Base-by-base conservation (phyloP, 2,888 invertebrate genomes). In the Megamerina dolium region DNA sequence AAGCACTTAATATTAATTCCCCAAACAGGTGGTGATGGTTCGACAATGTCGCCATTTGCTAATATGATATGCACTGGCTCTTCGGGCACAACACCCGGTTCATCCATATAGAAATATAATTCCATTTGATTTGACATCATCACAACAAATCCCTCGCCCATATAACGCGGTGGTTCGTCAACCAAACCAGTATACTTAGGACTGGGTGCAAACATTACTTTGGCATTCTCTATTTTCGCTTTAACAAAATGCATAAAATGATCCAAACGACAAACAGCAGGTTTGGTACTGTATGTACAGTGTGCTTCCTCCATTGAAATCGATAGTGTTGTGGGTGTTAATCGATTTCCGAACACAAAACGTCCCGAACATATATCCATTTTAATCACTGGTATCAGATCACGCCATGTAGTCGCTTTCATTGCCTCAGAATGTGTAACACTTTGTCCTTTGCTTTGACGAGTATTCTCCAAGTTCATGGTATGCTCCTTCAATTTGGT, bases 121-220 rank as follows among this genome's bases (percentile, higher is more conserved):
- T 95, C 91, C 58, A 96, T 83, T 63, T 87, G 86, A 65, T 95
- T 95, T 3, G 94, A 91, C 65, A 94, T 94, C 76, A 97, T 83
- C 9, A 99, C 82, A 2, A 95, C 95, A 73, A 97, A 97, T 1
- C 96, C 97, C 73, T 95, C 95, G 4, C 97, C 97, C 96, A 97
- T 97, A 61, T 89, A 94, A 26, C 91, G 74, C 1, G 97, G 97
- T 1, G 97, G 95, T 59, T 93, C 93, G 71, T 94, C 94, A 5
- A 88, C 83, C 77, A 89, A 82, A 5, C 92, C 91, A 3, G 85
- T 89, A 69, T 94, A 96, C 63, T 93, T 93, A 2, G 91, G 89
- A 74, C 93, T 94, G 13, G 94, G 94, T n/a, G 93, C 93, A 51
- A 97, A 77, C 74, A 95, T 87, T 0, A 95, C 88, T 75, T 92